Percentiles rank a stretch among this genome's conserved stretches.
Evolutionary conservation across 2,888 invertebrate species (phyloP).

Genomic region (Prosapia bicincta): DNA sequence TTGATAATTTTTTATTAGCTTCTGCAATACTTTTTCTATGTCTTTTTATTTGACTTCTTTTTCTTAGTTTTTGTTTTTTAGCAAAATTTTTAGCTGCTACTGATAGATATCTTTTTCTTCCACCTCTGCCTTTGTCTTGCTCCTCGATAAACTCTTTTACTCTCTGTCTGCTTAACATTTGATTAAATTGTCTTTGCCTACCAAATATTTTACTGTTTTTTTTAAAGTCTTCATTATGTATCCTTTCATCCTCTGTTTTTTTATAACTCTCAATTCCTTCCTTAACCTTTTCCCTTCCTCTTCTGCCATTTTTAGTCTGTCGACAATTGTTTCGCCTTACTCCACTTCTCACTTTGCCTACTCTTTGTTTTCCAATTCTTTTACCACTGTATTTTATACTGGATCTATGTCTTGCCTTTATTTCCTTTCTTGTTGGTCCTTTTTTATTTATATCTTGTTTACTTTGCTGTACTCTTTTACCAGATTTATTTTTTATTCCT

Average conservation of each 20-base stretch:
- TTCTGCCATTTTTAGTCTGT: neutral
- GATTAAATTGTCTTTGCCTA: neutral
- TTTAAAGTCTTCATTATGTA: neutral
- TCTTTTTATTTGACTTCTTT: too few species aligned
- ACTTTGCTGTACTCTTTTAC: neutral
- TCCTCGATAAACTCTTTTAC: too few species aligned
- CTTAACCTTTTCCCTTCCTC: neutral
- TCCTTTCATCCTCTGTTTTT: neutral
- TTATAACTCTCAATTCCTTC: neutral
- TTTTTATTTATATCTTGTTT: too few species aligned
- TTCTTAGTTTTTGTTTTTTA: too few species aligned
- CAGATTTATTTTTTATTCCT: neutral
- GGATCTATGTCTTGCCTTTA: neutral
- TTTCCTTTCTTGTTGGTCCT: neutral
- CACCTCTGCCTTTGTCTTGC: neutral
- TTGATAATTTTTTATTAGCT: too few species aligned
- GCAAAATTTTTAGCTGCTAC: too few species aligned
- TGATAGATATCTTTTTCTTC: neutral
- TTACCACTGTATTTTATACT: neutral
- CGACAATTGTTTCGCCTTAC: too few species aligned
- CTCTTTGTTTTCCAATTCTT: neutral
- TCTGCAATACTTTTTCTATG: too few species aligned
- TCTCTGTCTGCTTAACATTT: neutral
- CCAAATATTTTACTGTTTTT: neutral
- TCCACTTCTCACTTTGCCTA: neutral